Conservation (phyloP, 2,113 vertebrate species). For the Butorides virescens region DNA sequence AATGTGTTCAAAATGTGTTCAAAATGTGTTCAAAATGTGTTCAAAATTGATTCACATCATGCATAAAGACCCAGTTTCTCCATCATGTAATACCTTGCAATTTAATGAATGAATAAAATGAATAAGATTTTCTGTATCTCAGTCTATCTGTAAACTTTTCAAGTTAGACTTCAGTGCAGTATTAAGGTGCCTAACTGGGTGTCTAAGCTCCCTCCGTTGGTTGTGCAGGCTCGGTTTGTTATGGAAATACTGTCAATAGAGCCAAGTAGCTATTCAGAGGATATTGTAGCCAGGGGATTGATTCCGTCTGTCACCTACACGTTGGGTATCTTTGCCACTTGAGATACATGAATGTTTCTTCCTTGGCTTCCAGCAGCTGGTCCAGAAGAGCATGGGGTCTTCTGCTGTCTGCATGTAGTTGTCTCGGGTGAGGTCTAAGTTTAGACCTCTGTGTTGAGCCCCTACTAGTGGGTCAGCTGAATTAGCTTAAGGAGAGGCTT, state of each 20-base stretch:
- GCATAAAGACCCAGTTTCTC: not conserved
- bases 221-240: not conserved
- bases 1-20: not conserved
- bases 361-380: not conserved
- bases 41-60: not conserved
- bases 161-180: not conserved
- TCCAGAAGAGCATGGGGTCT: not conserved
- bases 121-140: not conserved
- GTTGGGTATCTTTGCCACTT: not conserved
- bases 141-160: not conserved
- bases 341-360: not conserved
- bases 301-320: too few relatives aligned
- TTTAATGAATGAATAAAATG: not conserved
- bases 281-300: not conserved
- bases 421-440: not conserved
- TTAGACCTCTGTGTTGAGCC: not conserved
- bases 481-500: constrained; percentile 6
- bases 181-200: not conserved
- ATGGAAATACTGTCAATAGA: not conserved
- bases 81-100: not conserved
- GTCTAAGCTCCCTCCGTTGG: not conserved
- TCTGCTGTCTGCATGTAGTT: not conserved
- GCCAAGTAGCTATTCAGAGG: not conserved
- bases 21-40: not conserved
- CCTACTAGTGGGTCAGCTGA: not conserved